Evolutionary conservation across 1,140 invertebrate species (phyloP).

Genomic region (Panonychus citri): DNA sequence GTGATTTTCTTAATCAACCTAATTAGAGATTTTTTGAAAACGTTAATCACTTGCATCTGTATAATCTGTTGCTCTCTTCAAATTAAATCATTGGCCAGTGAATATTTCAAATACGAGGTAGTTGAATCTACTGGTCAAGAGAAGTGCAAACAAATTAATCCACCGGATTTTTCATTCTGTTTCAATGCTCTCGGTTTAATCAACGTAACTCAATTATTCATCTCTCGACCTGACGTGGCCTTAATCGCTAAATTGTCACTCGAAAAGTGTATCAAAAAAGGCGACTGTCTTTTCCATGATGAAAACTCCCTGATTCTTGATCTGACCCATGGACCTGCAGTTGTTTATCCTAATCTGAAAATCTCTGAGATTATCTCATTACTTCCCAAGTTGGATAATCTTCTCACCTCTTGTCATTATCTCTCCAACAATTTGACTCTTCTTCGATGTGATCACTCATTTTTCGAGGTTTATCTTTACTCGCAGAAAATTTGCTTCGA

Average conservation of each 20-base stretch:
- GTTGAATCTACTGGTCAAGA: background rate
- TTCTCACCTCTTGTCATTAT: background rate
- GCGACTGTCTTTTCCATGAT: background rate
- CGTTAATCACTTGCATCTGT: no score
- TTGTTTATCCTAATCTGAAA: background rate
- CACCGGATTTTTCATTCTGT: background rate
- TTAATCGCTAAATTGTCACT: no score
- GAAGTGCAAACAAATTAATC: background rate
- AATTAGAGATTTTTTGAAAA: no score
- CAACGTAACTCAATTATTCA: background rate
- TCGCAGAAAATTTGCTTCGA: background rate
- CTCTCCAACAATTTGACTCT: background rate
- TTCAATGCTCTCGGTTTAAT: background rate
- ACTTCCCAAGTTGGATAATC: background rate
- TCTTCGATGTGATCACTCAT: background rate
- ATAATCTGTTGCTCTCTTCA: background rate
- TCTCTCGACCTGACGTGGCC: background rate
- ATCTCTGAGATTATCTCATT: background rate
- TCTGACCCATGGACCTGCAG: background rate
- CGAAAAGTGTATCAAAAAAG: background rate
- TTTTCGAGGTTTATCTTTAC: background rate
- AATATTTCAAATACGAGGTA: background rate
- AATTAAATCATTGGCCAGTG: background rate
- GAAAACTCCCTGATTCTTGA: background rate
- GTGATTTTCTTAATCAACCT: no score